These are phyloP conservation scores for Gymnothorax javanicus DNA, from an alignment of 2,797 vertebrate species.

Conservation along the genomic window DNA sequence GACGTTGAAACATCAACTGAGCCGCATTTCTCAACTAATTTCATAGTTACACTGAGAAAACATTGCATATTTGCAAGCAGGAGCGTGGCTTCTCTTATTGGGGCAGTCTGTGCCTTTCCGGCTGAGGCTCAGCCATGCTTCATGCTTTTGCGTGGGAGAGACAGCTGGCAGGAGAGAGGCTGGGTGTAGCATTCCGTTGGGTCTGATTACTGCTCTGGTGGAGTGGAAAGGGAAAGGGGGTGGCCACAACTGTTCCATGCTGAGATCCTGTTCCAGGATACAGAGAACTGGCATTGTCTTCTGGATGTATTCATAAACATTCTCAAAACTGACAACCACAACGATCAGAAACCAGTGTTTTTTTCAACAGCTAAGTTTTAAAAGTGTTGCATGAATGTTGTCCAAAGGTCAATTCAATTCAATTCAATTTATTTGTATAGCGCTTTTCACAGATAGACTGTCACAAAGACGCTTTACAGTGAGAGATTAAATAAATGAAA, in stretches of 20 bases:
- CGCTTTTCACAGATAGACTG: no score
- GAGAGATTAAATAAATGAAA: no score
- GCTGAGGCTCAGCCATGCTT: background rate
- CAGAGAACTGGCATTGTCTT: conserved; percentile 45
- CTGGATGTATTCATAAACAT: background rate
- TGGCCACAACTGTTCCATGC: conserved; percentile 53
- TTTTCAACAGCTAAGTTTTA: background rate
- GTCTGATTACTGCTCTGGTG: conserved; percentile 66
- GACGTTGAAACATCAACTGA: background rate
- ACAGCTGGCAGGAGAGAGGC: conserved; percentile 57
- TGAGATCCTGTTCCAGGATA: conserved; percentile 55
- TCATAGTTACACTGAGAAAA: background rate
- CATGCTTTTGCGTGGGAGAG: conserved; percentile 34
- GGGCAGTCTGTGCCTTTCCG: background rate
- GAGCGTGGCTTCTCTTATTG: background rate
- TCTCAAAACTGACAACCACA: background rate
- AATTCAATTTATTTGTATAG: background rate
- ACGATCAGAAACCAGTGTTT: background rate
- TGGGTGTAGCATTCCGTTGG: conserved; percentile 57
- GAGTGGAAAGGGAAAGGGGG: conserved; percentile 62
- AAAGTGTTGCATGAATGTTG: background rate
- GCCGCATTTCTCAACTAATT: background rate
- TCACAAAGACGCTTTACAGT: no score
- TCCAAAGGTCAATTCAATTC: background rate
- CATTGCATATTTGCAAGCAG: background rate